Base-by-base conservation (phyloP, 2,888 invertebrate species). In the Leptopterna dolabrata region DNA sequence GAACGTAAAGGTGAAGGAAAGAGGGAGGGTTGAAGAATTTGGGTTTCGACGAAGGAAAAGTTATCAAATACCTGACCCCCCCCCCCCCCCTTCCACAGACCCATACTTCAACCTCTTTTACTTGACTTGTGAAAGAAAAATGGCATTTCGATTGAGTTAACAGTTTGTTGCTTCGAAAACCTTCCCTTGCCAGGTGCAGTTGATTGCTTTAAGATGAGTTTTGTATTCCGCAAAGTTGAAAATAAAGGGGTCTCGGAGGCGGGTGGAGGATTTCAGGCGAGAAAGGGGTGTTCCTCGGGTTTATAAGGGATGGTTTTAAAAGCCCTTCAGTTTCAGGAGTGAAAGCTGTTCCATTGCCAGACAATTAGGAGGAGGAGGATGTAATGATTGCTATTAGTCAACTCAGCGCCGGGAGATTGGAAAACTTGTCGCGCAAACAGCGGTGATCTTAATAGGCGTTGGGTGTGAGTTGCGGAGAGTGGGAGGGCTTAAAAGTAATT, bases 181-280 rank as follows among this genome's bases (percentile, higher is more conserved):
- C 63, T 11, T 7, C n/a, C n/a, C 16, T 1, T 13, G 55, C 36
- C 87, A 87, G 87, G 87, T 87, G 87, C 87, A 87, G 87, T 87
- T 87, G 87, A 87, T 87, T 87, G 87, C 87, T 87, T 87, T 81
- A 87, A 87, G 87, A 87, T 87, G 87, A 87, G 87, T 87, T 87
- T 87, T 78, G 76, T 80, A 36, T 51, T 71, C 87, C 55, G 70
- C 81, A 36, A 76, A 85, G 85, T 85, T 73, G 76, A 76, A 85
- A 45, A 76, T 47, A 45, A 45, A 71, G 30, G 30, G 82, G 29
- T 7, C 36, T 19, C 51, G 43, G 76, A 11, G 55, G 71, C 7
- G 63, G 82, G 63, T 4, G 1, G n/a, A 29, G 80, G 30, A 41
- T 51, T 24, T 70, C n/a, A 24, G 19, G 41, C 19, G 55, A 41